Percentiles rank a stretch among this genome's conserved stretches.
These are phyloP conservation scores for Panthera tigris DNA, from an alignment of 2,113 vertebrate genomes.

Conservation along the genomic window DNA sequence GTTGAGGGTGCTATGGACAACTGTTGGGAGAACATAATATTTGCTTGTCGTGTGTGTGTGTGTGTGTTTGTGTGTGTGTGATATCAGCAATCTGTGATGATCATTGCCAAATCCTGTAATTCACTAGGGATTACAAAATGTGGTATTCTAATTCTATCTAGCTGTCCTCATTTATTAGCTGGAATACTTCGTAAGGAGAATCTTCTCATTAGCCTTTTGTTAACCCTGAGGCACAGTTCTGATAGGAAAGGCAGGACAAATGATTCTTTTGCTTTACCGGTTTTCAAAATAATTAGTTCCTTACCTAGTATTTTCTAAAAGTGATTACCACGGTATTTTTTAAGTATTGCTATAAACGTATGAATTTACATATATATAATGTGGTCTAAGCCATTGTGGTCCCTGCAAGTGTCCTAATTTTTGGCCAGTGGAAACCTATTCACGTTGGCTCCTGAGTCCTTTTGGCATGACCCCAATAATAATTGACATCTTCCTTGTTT, in stretches of 20 bases:
- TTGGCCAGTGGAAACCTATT: background rate
- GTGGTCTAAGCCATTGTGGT: background rate
- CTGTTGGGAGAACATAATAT: background rate
- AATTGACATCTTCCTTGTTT: background rate
- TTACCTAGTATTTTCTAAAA: background rate
- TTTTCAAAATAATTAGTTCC: constrained; percentile 35
- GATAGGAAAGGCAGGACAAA: background rate
- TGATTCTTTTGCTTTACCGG: background rate
- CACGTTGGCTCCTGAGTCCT: background rate
- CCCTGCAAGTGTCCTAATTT: background rate
- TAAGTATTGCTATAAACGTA: background rate
- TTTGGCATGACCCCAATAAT: background rate
- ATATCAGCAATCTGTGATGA: background rate
- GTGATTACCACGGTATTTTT: background rate
- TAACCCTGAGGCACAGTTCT: background rate
- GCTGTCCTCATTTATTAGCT: background rate
- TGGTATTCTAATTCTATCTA: background rate
- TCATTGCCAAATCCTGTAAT: background rate
- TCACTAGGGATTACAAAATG: background rate
- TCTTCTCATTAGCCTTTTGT: background rate
- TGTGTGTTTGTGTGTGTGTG: background rate
- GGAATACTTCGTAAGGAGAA: background rate
- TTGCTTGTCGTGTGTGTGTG: background rate
- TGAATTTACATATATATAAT: background rate
- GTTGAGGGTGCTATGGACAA: background rate